Evolutionary conservation across 2,113 vertebrate species (phyloP), one percentile per base, ranked within the genome.

Genomic region (Dascyllus trimaculatus): DNA sequence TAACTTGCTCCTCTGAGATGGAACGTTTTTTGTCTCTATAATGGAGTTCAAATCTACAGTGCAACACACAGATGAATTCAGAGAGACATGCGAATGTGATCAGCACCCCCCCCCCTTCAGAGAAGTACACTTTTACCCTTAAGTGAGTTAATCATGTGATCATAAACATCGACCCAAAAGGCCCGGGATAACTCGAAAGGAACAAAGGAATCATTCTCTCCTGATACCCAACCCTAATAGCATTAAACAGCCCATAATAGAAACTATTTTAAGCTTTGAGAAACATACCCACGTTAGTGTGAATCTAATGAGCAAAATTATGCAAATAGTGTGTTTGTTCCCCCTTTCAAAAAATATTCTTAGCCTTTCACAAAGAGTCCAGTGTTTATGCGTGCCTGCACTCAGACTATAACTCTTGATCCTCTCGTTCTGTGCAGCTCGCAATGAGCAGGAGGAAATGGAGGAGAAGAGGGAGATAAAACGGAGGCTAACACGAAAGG

Each of bases 401-500:
- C 22, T 60, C 11, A 17, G 65, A 21, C 38, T 22, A 2, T 88
- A 40, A 78, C 43, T 0, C 21, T 74, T 35, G 11, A 3, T 63
- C 32, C 38, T 81, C 7, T 82, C 2, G 1, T 85, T 95, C 54
- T 94, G 87, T 94, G 78, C 94, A 99, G 98, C 98, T 76, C 96
- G 96, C 64, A 99, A 99, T 90, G 98, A 99, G 82, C 97, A 97
- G 88, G 98, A 99, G 80, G 97, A 99, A 56, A 96, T 99, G 85
- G 98, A 99, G 85, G 98, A 99, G 92, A 99, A 99, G 88, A 94
- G 98, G 85, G 98, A 99, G 92, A 97, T 99, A 85, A 99, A 98
- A 87, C 95, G 97, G 63, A 94, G 97, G 89, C 95, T 99, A 82
- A 95, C 97, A 15, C 95, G 97, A 45, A 99, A 99, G 97, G 98